A percentile compares a stretch with the other conserved stretches of the same genome.
These are phyloP conservation scores for Xerus inauris DNA, from an alignment of 2,113 vertebrate genomes.

Conservation along the genomic window DNA sequence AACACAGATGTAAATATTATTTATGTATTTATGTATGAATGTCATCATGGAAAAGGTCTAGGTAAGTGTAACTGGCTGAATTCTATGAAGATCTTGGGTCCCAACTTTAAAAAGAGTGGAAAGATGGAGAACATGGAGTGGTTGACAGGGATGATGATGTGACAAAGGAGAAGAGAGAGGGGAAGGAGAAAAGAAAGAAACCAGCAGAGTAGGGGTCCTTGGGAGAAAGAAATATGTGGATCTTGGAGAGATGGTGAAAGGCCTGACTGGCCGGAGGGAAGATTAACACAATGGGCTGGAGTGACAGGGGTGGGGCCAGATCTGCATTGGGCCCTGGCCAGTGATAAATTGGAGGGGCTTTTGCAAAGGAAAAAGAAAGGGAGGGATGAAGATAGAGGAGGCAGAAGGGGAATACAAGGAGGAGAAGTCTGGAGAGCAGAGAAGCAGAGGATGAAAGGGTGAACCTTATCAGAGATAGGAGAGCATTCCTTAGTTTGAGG, in stretches of 20 bases:
- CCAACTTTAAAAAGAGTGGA: background rate
- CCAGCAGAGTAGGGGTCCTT: background rate
- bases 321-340: background rate
- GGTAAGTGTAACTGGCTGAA: background rate
- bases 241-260: background rate
- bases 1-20: background rate
- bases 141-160: background rate
- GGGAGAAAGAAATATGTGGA: background rate
- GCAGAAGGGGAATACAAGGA: background rate
- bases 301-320: background rate
- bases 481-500: background rate
- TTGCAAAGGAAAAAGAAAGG: background rate
- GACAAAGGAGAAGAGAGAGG: background rate
- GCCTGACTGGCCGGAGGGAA: background rate
- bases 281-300: background rate
- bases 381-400: background rate
- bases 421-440: background rate
- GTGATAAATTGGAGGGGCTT: background rate
- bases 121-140: background rate
- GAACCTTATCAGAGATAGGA: background rate
- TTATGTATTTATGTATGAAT: background rate
- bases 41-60: background rate
- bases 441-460: background rate
- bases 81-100: background rate
- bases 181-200: background rate